Evolutionary conservation across 1,140 invertebrate genomes (phyloP), one percentile per base, ranked within the genome.

Genomic region (Andricus grossulariae): DNA sequence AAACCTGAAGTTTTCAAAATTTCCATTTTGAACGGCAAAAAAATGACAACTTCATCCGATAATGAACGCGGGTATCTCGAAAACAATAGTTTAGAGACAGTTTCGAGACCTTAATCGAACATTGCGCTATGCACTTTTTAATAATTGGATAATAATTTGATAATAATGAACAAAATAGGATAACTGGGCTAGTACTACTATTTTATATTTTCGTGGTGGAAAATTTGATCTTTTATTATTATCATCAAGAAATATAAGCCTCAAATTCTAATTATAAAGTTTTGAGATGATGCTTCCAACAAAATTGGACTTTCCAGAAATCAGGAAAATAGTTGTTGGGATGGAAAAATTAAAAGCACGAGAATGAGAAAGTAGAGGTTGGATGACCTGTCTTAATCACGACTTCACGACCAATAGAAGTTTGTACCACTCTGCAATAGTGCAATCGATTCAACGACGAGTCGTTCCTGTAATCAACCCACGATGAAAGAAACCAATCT

Each of bases 401-500:
- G 52, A 54, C 52, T 19, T 54, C 52, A 18, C 16, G 52, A 54
- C 52, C 52, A 54, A 54, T 54, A 18, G n/a, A 54, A 54, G 52
- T 54, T 54, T 54, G 18, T 54, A 19, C 52, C 52, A 54, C 52
- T 54, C 52, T 54, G 52, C 52, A 54, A 54, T 54, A n/a, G 18
- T 19, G 18, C 52, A 19, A 54, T 54, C 52, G n/a, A 54, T 54
- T 54, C 52, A 19, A 54, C 52, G 18, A 54, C 52, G 18, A 54
- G 52, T 19, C 52, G 16, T 54, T 54, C 18, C 18, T 54, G 52
- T 18, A 54, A 54, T 54, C 52, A 54, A 54, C n/a, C n/a, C 18
- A 18, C 52, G 52, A 54, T 54, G 52, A 54, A 54, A 54, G 52
- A 54, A 54, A 18, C n/a, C 52, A 54, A 54, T 54, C 52, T 54